Evolutionary conservation across 1,140 invertebrate genomes (phyloP).

Genomic region (Lasioglossum albipes): DNA sequence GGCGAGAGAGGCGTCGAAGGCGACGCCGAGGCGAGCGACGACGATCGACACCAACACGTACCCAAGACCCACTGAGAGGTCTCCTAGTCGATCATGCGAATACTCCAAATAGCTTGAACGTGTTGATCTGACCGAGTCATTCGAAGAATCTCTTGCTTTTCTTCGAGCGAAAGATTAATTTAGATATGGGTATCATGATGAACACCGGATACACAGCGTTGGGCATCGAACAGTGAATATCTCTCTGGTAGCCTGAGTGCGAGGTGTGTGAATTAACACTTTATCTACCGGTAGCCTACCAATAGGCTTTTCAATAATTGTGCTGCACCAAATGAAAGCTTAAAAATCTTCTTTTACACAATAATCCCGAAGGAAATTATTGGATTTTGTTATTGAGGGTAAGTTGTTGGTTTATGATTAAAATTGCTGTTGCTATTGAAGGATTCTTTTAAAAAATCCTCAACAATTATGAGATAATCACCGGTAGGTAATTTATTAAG

Average conservation of each 20-base stretch:
- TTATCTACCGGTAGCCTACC: too few relatives aligned
- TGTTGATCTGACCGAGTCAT: not conserved
- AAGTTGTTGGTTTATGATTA: too few relatives aligned
- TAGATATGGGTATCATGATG: not conserved
- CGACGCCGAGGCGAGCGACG: slow-evolving; percentile 83
- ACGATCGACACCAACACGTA: slow-evolving; percentile 67
- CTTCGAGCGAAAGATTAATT: not conserved
- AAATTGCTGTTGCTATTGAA: too few relatives aligned
- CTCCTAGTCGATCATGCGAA: not conserved
- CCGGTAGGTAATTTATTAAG: too few relatives aligned
- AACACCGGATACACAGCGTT: not conserved
- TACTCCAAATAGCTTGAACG: not conserved
- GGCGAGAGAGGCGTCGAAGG: slow-evolving; percentile 82
- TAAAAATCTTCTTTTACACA: too few relatives aligned
- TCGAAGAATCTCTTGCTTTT: not conserved
- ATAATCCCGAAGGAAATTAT: too few relatives aligned
- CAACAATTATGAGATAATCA: too few relatives aligned
- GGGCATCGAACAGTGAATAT: not conserved
- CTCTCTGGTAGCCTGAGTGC: not conserved
- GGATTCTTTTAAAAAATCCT: too few relatives aligned
- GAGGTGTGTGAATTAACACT: too few relatives aligned
- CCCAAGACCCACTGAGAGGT: slow-evolving; percentile 44
- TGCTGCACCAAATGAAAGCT: too few relatives aligned
- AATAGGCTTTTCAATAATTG: too few relatives aligned
- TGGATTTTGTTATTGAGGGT: too few relatives aligned